Percentiles rank a stretch among this genome's conserved stretches.
phyloP scores from a whole-genome alignment of 2,113 vertebrate genomes.

The Taxidea taxus region DNA sequence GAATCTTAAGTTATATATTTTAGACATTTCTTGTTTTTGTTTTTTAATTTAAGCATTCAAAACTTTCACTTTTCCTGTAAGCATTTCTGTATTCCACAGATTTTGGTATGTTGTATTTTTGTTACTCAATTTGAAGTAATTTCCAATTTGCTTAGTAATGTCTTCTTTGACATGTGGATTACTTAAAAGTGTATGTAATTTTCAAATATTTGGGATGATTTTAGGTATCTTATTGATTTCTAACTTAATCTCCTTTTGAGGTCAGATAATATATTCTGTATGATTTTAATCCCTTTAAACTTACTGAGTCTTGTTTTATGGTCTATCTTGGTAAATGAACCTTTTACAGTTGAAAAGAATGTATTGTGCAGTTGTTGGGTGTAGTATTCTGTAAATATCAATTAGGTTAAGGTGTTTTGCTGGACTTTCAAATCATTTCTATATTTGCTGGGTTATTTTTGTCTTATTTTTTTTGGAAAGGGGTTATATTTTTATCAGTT shows the following conservation, averaged over 20 bases:
- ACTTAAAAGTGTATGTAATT: neutral
- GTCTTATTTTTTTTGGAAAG: too few relatives aligned
- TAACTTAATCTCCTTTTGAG: conserved; percentile 32
- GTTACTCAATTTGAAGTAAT: conserved; percentile 10
- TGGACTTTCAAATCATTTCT: neutral
- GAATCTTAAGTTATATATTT: neutral
- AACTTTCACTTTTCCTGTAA: neutral
- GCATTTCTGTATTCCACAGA: neutral
- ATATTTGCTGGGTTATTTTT: neutral
- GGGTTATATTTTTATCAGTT: neutral
- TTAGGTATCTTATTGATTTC: conserved; percentile 13
- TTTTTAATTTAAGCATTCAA: neutral
- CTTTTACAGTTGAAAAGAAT: neutral
- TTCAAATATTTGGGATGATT: neutral
- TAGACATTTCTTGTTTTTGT: neutral
- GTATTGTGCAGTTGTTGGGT: neutral
- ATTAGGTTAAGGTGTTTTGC: neutral
- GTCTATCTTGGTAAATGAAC: neutral
- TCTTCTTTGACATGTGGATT: neutral
- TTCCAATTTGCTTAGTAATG: conserved; percentile 11
- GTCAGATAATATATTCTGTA: neutral
- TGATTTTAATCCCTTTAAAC: conserved; percentile 14
- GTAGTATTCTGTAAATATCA: neutral
- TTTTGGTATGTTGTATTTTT: conserved; percentile 38
- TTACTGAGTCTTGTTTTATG: neutral